A percentile compares a stretch with the other conserved stretches of the same genome.
Conservation (phyloP, 2,113 vertebrate species). For the Grantiella picta region DNA sequence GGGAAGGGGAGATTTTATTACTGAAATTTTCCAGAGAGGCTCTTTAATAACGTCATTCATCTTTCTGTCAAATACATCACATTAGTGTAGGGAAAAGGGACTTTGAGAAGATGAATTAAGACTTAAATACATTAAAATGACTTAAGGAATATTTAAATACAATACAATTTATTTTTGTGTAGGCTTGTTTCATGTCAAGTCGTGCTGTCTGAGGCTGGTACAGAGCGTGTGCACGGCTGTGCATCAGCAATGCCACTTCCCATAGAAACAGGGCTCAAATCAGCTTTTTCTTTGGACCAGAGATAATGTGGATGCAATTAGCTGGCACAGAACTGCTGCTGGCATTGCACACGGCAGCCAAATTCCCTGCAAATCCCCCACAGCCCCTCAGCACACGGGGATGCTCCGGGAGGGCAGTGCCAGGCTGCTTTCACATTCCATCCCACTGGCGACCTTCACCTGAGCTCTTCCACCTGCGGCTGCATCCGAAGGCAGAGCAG, state of each 20-base stretch:
- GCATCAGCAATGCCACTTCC: neutral
- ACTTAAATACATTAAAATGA: constrained; percentile 75
- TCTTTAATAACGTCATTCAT: constrained; percentile 78
- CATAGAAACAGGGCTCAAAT: neutral
- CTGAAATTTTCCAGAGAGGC: constrained; percentile 69
- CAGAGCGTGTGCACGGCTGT: neutral
- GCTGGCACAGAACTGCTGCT: neutral
- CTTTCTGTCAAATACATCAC: constrained; percentile 78
- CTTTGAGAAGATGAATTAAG: constrained; percentile 78
- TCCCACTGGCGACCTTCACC: neutral
- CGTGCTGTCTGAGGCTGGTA: neutral
- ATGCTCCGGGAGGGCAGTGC: neutral
- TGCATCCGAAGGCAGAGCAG: neutral
- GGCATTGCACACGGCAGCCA: neutral
- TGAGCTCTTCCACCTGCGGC: neutral
- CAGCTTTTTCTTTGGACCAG: neutral
- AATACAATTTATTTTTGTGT: constrained; percentile 64
- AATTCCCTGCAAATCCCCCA: neutral
- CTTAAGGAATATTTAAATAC: constrained; percentile 76
- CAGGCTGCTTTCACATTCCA: neutral
- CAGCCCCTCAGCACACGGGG: neutral
- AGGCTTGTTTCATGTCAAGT: neutral
- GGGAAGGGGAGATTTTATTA: constrained; percentile 53
- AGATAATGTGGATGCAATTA: neutral
- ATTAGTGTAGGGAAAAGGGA: constrained; percentile 67